Percentiles rank a stretch among this genome's conserved stretches.
Conservation (phyloP, 1,140 invertebrate genomes). For the Elysia chlorotica region DNA sequence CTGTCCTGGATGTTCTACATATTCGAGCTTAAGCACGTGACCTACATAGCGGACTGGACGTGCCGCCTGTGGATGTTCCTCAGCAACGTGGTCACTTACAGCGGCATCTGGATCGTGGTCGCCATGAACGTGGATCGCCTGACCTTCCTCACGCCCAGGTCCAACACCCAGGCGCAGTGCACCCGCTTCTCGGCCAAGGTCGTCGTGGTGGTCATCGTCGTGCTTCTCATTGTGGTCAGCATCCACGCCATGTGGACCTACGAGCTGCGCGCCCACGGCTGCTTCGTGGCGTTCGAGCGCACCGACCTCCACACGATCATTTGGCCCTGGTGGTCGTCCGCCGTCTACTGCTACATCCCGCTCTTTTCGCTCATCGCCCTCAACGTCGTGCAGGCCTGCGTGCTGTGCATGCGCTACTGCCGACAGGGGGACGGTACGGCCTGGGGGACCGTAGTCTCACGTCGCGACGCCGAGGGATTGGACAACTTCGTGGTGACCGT, state of each 20-base stretch:
- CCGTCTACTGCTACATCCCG: constrained; percentile 51
- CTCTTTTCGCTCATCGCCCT: constrained; percentile 42
- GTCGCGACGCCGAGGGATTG: neutral
- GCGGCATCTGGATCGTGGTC: constrained; percentile 54
- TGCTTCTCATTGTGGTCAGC: constrained; percentile 49
- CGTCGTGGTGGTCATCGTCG: constrained; percentile 41
- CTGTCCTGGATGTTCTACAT: constrained; percentile 43
- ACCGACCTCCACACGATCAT: constrained; percentile 45
- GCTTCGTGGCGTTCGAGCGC: constrained; percentile 37
- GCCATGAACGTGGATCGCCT: constrained; percentile 52
- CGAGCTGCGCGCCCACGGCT: constrained; percentile 44
- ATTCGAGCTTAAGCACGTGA: constrained; percentile 37
- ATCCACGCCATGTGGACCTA: constrained; percentile 58
- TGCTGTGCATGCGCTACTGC: constrained; percentile 41
- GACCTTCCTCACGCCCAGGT: constrained; percentile 44
- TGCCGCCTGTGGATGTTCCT: constrained; percentile 55
- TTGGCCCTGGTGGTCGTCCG: constrained; percentile 55
- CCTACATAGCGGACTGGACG: constrained; percentile 34
- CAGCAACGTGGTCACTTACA: constrained; percentile 44
- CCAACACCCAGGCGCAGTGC: constrained; percentile 40
- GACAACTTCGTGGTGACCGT: constrained; percentile 37
- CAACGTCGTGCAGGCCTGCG: constrained; percentile 40
- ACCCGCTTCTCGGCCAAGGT: constrained; percentile 52
- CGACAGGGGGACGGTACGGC: too few relatives aligned
- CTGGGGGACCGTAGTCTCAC: neutral